phyloP scores from a whole-genome alignment of 2,888 invertebrate species.

The Parochlus steinenii region DNA sequence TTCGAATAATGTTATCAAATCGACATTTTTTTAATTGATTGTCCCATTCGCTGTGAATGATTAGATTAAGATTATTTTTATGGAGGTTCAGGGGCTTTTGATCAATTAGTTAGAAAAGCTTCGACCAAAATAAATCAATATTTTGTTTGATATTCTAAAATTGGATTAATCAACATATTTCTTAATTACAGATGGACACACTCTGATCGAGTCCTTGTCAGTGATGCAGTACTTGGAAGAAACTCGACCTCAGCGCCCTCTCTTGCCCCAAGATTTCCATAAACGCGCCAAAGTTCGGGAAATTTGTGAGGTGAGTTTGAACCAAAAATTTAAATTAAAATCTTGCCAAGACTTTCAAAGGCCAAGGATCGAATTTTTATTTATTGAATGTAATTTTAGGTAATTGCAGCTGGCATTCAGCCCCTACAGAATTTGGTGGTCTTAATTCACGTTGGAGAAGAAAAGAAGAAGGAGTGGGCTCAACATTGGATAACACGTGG shows the following conservation, averaged over 20 bases:
- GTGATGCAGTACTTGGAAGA: slow-evolving; percentile 96
- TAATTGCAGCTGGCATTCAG: slow-evolving; percentile 88
- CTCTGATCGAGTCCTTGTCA: slow-evolving; percentile 55
- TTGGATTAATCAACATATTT: no score
- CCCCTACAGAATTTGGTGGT: slow-evolving; percentile 88
- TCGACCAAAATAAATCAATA: no score
- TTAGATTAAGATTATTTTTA: no score
- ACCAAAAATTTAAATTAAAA: not conserved
- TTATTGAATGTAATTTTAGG: no score
- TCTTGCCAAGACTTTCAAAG: not conserved
- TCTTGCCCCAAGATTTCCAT: slow-evolving; percentile 78
- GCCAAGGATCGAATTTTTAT: not conserved
- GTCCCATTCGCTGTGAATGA: no score
- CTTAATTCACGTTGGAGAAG: slow-evolving; percentile 71
- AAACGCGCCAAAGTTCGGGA: slow-evolving; percentile 83
- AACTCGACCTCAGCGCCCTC: slow-evolving; percentile 64
- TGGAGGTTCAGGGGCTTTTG: no score
- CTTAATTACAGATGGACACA: slow-evolving; percentile 55
- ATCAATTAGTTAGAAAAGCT: no score
- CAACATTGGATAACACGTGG: slow-evolving; percentile 84
- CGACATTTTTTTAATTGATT: no score
- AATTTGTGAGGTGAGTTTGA: slow-evolving; percentile 82
- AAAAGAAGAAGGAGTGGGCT: slow-evolving; percentile 84
- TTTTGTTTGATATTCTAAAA: no score
- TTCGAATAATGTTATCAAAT: no score